Percentiles rank a stretch among this genome's conserved stretches.
Evolutionary conservation across 1,140 invertebrate species (phyloP).

Genomic region (Dryas iulia): DNA sequence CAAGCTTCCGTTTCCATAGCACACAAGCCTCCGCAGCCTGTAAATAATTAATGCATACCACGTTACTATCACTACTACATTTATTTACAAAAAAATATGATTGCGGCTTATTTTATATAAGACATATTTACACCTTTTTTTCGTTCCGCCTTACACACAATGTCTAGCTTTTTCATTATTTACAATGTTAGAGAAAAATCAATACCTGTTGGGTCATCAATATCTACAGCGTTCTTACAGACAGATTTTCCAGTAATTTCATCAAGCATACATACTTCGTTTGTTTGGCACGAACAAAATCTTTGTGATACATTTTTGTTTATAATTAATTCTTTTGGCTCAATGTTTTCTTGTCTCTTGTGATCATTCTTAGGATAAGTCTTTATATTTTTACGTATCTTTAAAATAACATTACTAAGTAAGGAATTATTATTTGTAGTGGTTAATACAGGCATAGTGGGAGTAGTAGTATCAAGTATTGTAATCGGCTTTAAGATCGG

Average conservation of each 20-base stretch:
- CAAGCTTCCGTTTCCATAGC: conserved; percentile 86
- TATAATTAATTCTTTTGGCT: conserved; percentile 51
- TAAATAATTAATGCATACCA: conserved; percentile 1
- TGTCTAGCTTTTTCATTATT: no score
- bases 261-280: conserved; percentile 85
- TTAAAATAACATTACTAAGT: conserved; percentile 51
- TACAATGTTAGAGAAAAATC: no score
- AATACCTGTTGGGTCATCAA: conserved; percentile 83
- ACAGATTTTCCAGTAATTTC: conserved; percentile 82
- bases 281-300: conserved; percentile 76
- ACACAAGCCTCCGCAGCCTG: conserved; percentile 87
- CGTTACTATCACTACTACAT: no score
- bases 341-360: conserved; percentile 40
- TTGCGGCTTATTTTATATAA: no score
- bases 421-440: conserved; percentile 41
- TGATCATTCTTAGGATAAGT: conserved; percentile 60
- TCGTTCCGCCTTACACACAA: no score
- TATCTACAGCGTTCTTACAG: conserved; percentile 82
- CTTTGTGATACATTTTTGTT: conserved; percentile 60
- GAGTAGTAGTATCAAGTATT: neutral
- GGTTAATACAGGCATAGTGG: conserved; percentile 26
- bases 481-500: conserved; percentile 21
- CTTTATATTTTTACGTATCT: conserved; percentile 70
- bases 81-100: no score
- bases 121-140: no score